phyloP scores from a whole-genome alignment of 2,888 invertebrate species.

The Leucoptera coffeella region DNA sequence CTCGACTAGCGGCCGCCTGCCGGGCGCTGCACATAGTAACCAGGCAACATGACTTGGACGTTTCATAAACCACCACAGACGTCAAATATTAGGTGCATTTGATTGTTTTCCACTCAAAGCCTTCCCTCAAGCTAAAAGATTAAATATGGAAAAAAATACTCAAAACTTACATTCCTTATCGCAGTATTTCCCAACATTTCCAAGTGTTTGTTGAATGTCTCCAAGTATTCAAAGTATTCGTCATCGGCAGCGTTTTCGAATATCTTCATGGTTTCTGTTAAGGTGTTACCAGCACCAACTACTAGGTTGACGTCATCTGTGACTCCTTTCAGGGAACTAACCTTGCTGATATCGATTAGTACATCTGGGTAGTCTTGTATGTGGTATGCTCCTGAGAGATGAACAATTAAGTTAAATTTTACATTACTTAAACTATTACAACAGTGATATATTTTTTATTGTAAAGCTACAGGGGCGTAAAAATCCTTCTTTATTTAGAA shows the following conservation, averaged over 20 bases:
- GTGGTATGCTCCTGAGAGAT: conserved; percentile 16
- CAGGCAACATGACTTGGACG: too few species aligned
- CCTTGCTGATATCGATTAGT: conserved; percentile 58
- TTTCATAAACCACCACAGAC: too few species aligned
- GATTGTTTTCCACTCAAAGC: too few species aligned
- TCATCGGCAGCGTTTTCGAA: conserved; percentile 21
- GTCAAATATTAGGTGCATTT: too few species aligned
- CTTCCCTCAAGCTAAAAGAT: too few species aligned
- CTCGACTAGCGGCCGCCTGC: conserved; percentile 87
- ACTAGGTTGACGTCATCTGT: conserved; percentile 32
- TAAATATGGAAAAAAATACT: too few species aligned
- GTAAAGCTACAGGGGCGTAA: too few species aligned
- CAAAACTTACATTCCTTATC: conserved; percentile 64
- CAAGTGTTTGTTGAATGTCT: conserved; percentile 57
- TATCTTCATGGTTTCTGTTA: conserved; percentile 49
- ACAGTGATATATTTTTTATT: too few species aligned
- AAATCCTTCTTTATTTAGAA: too few species aligned
- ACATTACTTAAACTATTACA: too few species aligned
- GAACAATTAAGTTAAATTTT: too few species aligned
- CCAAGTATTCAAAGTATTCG: conserved; percentile 52
- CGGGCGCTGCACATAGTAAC: too few species aligned
- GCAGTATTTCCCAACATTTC: conserved; percentile 67
- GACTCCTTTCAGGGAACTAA: conserved; percentile 48
- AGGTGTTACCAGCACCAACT: conserved; percentile 55
- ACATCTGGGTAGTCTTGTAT: conserved; percentile 16